Evolutionary conservation across 35 echinoderm and acorn worm genomes (phyloP).

Genomic region (Stichopus chloronotus): DNA sequence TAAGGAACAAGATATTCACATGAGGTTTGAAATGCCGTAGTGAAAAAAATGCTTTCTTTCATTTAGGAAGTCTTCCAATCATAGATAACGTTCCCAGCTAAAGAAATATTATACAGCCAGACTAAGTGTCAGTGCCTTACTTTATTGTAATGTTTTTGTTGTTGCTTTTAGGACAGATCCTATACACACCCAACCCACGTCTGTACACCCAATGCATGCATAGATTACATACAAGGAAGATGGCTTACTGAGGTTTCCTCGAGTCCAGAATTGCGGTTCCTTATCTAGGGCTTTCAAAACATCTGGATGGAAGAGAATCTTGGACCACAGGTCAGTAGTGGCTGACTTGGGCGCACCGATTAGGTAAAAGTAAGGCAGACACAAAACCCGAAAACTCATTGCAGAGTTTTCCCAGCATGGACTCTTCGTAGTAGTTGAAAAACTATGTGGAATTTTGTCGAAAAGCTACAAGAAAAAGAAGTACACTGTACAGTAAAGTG

Average conservation of each 20-base stretch:
- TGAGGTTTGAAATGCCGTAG: too few relatives aligned
- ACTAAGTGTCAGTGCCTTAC: too few relatives aligned
- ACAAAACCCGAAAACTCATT: slow-evolving; percentile 30
- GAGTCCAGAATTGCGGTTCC: slow-evolving; percentile 90
- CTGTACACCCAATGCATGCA: too few relatives aligned
- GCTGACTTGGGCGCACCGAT: slow-evolving; percentile 81
- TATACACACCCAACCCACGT: too few relatives aligned
- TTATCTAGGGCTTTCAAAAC: slow-evolving; percentile 50
- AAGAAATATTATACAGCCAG: too few relatives aligned
- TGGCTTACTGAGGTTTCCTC: slow-evolving; percentile 45
- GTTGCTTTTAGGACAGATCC: too few relatives aligned
- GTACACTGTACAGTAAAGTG: too few relatives aligned
- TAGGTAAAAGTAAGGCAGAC: slow-evolving; percentile 88
- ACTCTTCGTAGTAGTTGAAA: slow-evolving; percentile 8
- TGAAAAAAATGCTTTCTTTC: too few relatives aligned
- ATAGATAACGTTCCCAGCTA: too few relatives aligned
- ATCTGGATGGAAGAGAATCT: slow-evolving; percentile 71
- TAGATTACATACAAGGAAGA: not conserved
- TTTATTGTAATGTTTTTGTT: too few relatives aligned
- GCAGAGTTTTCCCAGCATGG: slow-evolving; percentile 48
- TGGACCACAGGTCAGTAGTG: slow-evolving; percentile 80
- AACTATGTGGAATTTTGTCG: slow-evolving; percentile 29
- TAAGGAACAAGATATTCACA: too few relatives aligned
- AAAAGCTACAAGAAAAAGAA: slow-evolving; percentile 9
- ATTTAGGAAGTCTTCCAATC: too few relatives aligned